Conservation (phyloP, 2,113 vertebrate genomes). For the Barbus barbus region DNA sequence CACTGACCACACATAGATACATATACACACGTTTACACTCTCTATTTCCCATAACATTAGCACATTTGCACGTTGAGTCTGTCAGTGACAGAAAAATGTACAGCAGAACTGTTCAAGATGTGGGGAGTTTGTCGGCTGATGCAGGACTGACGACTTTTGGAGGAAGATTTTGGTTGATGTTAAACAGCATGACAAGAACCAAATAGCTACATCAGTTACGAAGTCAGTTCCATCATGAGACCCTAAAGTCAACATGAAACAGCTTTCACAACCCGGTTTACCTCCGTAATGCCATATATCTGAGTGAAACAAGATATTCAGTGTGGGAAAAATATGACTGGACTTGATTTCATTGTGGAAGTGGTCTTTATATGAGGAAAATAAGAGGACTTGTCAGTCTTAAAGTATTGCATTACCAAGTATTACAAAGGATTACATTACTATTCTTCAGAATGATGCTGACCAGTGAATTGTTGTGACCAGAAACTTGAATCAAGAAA, state of each 20-base stretch:
- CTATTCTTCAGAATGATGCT: neutral
- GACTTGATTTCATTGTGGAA: neutral
- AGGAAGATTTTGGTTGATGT: neutral
- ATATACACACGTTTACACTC: conserved; percentile 31
- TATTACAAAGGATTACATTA: too few relatives aligned
- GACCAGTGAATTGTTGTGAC: neutral
- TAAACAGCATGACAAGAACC: neutral
- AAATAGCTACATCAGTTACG: neutral
- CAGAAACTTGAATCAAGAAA: neutral
- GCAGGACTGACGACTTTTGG: neutral
- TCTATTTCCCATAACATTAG: conserved; percentile 19
- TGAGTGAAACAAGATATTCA: conserved; percentile 6
- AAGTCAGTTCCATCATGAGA: neutral
- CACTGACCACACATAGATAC: conserved; percentile 34
- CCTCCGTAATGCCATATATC: neutral
- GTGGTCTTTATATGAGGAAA: neutral
- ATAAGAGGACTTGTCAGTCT: neutral
- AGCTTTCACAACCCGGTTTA: neutral
- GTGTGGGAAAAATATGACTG: neutral
- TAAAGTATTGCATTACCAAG: neutral
- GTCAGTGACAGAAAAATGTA: neutral
- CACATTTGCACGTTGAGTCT: conserved; percentile 6
- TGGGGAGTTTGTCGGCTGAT: neutral
- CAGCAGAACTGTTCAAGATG: neutral
- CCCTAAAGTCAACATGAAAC: conserved; percentile 6